Conservation (phyloP, 2,113 vertebrate species). For the Zapornia atra region DNA sequence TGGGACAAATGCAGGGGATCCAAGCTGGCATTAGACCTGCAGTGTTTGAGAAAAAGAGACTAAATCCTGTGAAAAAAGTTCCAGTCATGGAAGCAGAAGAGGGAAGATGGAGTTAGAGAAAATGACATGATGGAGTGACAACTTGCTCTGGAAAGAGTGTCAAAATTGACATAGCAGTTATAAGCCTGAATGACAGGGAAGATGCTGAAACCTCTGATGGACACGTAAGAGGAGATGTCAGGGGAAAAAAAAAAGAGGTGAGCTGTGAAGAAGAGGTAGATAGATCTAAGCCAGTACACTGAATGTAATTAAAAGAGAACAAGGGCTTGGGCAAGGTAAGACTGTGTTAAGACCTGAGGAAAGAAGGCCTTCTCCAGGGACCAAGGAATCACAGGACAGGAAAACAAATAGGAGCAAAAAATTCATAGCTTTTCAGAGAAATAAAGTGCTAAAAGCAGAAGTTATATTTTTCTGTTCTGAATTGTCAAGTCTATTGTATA, state of each 20-base stretch:
- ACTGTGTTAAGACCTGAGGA: not conserved
- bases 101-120: not conserved
- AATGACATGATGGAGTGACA: constrained; percentile 4
- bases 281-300: not conserved
- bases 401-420: not conserved
- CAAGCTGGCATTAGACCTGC: not conserved
- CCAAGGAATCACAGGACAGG: not conserved
- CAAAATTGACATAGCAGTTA: not conserved
- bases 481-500: not conserved
- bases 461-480: not conserved
- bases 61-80: not conserved
- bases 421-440: not conserved
- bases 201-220: not conserved
- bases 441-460: not conserved
- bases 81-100: not conserved
- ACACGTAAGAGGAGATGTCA: not conserved
- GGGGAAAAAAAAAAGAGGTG: not conserved
- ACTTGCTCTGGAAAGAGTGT: not conserved
- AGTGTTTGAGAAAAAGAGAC: not conserved
- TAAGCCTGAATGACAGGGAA: constrained; percentile 33
- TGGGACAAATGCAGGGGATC: not conserved
- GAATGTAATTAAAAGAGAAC: not conserved
- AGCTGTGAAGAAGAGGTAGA: not conserved
- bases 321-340: not conserved
- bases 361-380: not conserved